Evolutionary conservation across 2,113 vertebrate species (phyloP).

Genomic region (Hiodon alosoides): DNA sequence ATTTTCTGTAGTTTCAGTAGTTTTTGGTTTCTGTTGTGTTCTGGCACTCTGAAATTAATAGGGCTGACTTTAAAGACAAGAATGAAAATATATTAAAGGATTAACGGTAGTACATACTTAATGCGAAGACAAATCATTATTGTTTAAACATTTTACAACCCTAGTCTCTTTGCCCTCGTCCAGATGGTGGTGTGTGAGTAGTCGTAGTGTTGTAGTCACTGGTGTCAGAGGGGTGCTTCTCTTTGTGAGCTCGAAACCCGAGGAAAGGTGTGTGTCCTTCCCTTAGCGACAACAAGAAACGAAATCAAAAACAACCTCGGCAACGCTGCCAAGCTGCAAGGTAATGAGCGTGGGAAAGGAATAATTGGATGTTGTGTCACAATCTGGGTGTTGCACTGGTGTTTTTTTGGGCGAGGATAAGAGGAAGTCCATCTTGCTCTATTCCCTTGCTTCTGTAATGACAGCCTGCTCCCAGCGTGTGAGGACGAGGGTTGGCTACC

Average conservation of each 20-base stretch:
- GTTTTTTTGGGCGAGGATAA: not conserved
- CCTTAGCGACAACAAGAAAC: not conserved
- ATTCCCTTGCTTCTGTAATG: not conserved
- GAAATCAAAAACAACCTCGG: not conserved
- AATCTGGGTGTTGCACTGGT: not conserved
- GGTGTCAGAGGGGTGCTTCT: not conserved
- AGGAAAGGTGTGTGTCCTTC: too few relatives aligned
- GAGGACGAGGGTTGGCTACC: constrained; percentile 4
- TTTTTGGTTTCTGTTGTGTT: too few relatives aligned
- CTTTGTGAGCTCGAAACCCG: not conserved
- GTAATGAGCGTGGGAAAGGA: not conserved
- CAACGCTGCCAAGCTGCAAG: not conserved
- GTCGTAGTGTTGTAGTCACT: too few relatives aligned
- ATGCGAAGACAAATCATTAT: too few relatives aligned
- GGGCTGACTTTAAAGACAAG: too few relatives aligned
- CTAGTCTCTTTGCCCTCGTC: too few relatives aligned
- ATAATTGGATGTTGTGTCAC: not conserved
- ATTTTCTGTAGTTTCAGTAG: too few relatives aligned
- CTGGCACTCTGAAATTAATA: too few relatives aligned
- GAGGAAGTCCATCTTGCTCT: not conserved
- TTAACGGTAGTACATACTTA: too few relatives aligned
- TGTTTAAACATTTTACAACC: too few relatives aligned
- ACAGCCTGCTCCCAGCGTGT: constrained; percentile 3
- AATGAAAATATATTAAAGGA: too few relatives aligned
- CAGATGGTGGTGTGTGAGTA: too few relatives aligned